These are phyloP conservation scores for Rhabditoides inermis DNA, from an alignment of 2,888 invertebrate species.

Conservation along the genomic window DNA sequence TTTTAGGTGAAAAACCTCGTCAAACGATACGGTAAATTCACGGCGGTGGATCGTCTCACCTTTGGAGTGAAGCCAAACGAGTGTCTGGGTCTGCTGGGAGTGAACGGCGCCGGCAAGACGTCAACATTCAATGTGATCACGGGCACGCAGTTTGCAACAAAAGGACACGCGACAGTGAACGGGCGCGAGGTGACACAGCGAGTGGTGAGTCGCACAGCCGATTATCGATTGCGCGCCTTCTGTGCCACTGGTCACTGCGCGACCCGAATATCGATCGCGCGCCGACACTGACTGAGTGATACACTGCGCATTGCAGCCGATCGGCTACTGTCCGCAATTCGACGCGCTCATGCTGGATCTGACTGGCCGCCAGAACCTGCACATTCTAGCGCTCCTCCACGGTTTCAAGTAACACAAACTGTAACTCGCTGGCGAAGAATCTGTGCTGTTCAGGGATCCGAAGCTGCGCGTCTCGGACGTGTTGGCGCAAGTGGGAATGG, in stretches of 20 bases:
- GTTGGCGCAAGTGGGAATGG: constrained; percentile 25
- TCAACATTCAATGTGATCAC: constrained; percentile 45
- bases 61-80: constrained; percentile 30
- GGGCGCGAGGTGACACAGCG: constrained; percentile 20
- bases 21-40: constrained; percentile 18
- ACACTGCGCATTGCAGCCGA: constrained; percentile 18
- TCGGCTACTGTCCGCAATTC: constrained; percentile 47
- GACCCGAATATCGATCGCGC: too few relatives aligned
- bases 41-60: constrained; percentile 28
- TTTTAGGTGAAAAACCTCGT: too few relatives aligned
- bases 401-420: constrained; percentile 19
- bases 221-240: too few relatives aligned
- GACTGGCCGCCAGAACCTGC: constrained; percentile 32
- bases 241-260: too few relatives aligned
- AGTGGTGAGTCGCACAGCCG: constrained; percentile 7
- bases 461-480: constrained; percentile 14
- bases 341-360: constrained; percentile 37
- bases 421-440: neutral
- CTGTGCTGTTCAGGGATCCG: constrained; percentile 3
- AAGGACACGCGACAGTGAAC: constrained; percentile 27
- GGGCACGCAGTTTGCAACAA: constrained; percentile 17
- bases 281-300: too few relatives aligned
- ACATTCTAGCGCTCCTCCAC: constrained; percentile 14
- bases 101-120: constrained; percentile 43
- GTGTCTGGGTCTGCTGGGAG: constrained; percentile 45